These are phyloP conservation scores for Empidonax alnorum DNA, from an alignment of 2,113 vertebrate species.

Conservation along the genomic window DNA sequence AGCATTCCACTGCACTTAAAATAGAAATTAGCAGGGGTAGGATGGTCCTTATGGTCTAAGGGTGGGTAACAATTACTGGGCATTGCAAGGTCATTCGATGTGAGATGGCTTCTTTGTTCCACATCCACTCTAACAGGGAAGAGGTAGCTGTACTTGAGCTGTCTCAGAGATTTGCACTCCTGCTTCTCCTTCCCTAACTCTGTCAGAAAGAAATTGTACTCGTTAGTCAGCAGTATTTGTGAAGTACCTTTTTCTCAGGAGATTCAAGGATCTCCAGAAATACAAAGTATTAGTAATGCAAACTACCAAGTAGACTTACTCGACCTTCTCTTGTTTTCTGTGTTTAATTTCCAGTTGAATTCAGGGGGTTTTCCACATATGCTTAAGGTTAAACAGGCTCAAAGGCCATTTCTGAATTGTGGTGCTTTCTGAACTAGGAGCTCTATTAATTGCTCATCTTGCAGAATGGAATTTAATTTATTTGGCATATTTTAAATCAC, in stretches of 20 bases:
- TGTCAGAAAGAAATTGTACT: background rate
- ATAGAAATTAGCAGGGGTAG: background rate
- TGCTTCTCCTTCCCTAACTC: background rate
- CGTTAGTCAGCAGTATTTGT: background rate
- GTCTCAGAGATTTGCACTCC: background rate
- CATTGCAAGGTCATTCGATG: background rate
- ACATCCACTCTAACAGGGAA: background rate
- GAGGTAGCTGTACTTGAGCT: background rate
- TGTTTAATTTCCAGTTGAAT: background rate
- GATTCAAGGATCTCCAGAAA: background rate
- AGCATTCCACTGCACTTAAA: constrained; percentile 38
- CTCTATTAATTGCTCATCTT: constrained; percentile 13
- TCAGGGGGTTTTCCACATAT: background rate
- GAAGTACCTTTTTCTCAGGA: background rate
- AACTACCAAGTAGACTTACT: background rate
- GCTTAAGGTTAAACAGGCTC: constrained; percentile 26
- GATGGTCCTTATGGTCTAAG: background rate
- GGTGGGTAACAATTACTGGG: background rate
- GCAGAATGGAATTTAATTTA: constrained; percentile 31
- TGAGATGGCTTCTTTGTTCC: background rate
- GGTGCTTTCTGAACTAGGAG: constrained; percentile 22
- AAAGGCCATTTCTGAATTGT: background rate
- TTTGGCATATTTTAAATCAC: constrained; percentile 29
- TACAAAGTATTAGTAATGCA: background rate
- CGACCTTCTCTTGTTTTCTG: background rate